Base-by-base conservation (phyloP, 2,888 invertebrate species). In the Liopterus haemorrhoidalis region DNA sequence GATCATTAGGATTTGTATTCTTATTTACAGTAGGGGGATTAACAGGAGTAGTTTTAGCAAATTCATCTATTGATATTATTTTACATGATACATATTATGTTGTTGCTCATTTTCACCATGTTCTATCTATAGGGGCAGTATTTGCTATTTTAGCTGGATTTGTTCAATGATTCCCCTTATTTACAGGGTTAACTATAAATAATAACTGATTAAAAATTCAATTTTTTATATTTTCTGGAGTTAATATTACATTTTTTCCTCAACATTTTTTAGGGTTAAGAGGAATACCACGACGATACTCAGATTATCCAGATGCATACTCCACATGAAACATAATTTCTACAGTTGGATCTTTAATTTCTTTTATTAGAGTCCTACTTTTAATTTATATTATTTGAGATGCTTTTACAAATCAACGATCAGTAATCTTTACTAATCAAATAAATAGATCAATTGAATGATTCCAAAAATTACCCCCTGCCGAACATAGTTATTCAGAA, bases 41-140 rank as follows among this genome's bases (percentile, higher is more conserved):
- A 70, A 82, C 82, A 9, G 77, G 78, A 55, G 74, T 80, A 53
- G 67, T 84, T 54, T 66, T 82, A 69, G 77, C 84, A 48, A 85
- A 85, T 62, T 82, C 84, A 19, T 83, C 82, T 9, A 72, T 87
- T 70, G 86, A 87, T 73, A 79, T 85, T 67, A 72, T 80, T 48
- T 51, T 86, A 8, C 85, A 87, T 70, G 86, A 87, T 61, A 85
- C 85, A n/a, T 86, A 86, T 64, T 88, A 86, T 75, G 85, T 86
- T 38, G 85, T 86, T 22, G 85, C 82, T 3, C 85, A 87, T 66
- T 88, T 87, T 59, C 85, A 87, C 63, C 86, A 86, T 74, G 85
- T 86, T 1, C 57, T 86, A 59, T 84, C 82, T 2, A 84, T 86
- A 70, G 85, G 84, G 54, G 84, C 85, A 2, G 82, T 86, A 58